A percentile compares a stretch with the other conserved stretches of the same genome.
These are phyloP conservation scores for Bicyclus anynana DNA, from an alignment of 1,140 invertebrate genomes.

Conservation along the genomic window DNA sequence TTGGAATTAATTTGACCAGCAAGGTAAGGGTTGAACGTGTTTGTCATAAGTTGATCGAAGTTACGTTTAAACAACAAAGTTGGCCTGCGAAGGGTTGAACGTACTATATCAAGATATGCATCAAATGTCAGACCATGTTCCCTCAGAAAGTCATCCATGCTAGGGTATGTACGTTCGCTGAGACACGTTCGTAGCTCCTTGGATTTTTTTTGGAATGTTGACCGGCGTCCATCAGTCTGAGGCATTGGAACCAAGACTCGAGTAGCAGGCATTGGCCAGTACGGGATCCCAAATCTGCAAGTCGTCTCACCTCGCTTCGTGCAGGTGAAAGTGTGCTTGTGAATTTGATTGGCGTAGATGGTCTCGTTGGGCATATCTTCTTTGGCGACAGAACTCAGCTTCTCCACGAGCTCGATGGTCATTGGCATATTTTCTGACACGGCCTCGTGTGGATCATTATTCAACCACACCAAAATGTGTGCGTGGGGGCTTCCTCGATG, in stretches of 20 bases:
- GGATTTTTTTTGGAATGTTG: constrained; percentile 39
- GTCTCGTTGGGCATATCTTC: constrained; percentile 35
- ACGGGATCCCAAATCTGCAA: constrained; percentile 52
- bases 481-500: constrained; percentile 49
- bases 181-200: constrained; percentile 36
- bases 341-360: constrained; percentile 45
- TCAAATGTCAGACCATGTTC: constrained; percentile 37
- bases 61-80: constrained; percentile 41
- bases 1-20: constrained; percentile 40
- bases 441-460: constrained; percentile 40
- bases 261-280: constrained; percentile 42
- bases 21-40: constrained; percentile 53
- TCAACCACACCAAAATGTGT: constrained; percentile 50
- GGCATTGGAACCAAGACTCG: constrained; percentile 43
- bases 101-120: constrained; percentile 47
- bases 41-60: constrained; percentile 41
- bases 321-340: constrained; percentile 56
- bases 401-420: constrained; percentile 43
- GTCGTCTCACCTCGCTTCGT: constrained; percentile 39
- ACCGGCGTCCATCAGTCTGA: constrained; percentile 31
- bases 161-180: constrained; percentile 31
- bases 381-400: constrained; percentile 39
- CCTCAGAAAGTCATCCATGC: constrained; percentile 41
- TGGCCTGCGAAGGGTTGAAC: constrained; percentile 40
- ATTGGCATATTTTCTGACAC: constrained; percentile 46